phyloP scores from a whole-genome alignment of 2,888 invertebrate species.

The Diogma glabrata region DNA sequence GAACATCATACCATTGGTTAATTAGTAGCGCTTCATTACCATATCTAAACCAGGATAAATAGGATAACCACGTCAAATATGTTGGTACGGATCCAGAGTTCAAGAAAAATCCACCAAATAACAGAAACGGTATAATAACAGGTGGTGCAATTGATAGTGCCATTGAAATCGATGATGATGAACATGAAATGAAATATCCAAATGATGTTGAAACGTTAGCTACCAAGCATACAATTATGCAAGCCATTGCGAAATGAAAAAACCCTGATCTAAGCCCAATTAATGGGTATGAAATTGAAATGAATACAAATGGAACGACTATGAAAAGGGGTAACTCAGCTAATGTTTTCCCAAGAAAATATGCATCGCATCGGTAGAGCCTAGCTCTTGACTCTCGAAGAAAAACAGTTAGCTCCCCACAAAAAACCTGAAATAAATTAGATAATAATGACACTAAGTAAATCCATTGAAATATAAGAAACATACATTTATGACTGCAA shows the following conservation, averaged over 20 bases:
- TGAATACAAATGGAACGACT: conserved; percentile 71
- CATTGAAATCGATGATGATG: conserved; percentile 72
- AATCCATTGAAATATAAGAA: conserved; percentile 35
- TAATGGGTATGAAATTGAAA: conserved; percentile 76
- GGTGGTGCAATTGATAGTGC: conserved; percentile 86
- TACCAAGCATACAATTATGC: conserved; percentile 65
- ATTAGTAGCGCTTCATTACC: conserved; percentile 80
- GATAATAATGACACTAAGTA: conserved; percentile 6
- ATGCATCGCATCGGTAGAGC: conserved; percentile 83
- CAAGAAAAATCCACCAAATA: conserved; percentile 93
- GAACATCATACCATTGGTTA: conserved; percentile 78
- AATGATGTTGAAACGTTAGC: conserved; percentile 84
- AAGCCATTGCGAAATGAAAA: conserved; percentile 58
- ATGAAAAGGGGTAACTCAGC: conserved; percentile 83
- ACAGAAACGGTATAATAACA: conserved; percentile 80
- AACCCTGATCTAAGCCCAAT: conserved; percentile 66
- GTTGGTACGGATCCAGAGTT: conserved; percentile 80
- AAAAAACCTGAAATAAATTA: conserved; percentile 68
- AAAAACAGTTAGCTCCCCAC: conserved; percentile 79
- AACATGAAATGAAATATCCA: conserved; percentile 84
- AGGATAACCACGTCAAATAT: conserved; percentile 76
- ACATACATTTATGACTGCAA: conserved; percentile 87
- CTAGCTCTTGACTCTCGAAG: conserved; percentile 79
- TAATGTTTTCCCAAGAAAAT: conserved; percentile 81
- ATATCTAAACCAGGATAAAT: conserved; percentile 86